phyloP scores from a whole-genome alignment of 2,888 invertebrate genomes.

The Isoperla grammatica region DNA sequence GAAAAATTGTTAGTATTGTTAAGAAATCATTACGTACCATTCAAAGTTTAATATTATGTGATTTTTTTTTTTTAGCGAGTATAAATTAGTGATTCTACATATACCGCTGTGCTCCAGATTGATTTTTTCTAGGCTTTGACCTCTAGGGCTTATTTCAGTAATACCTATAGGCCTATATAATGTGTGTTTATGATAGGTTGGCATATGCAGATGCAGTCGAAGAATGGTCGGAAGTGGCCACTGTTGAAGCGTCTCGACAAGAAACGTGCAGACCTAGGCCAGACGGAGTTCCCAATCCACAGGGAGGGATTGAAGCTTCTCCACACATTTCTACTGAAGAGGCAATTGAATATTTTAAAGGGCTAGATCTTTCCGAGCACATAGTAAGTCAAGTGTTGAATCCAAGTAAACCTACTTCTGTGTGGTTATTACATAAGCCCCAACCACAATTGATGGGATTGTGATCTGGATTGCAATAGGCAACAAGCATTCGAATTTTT shows the following conservation, averaged over 20 bases:
- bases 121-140: background rate
- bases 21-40: too few relatives aligned
- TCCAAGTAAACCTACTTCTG: too few relatives aligned
- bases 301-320: slow-evolving; percentile 3
- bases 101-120: too few relatives aligned
- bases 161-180: background rate
- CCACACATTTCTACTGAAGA: slow-evolving; percentile 23
- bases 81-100: too few relatives aligned
- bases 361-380: slow-evolving; percentile 20
- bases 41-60: too few relatives aligned
- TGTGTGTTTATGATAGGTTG: slow-evolving; percentile 7
- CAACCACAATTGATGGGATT: too few relatives aligned
- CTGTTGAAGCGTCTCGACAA: slow-evolving; percentile 16
- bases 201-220: slow-evolving; percentile 23
- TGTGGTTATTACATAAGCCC: too few relatives aligned
- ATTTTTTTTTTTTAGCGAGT: too few relatives aligned
- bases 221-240: slow-evolving; percentile 26
- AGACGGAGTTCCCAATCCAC: slow-evolving; percentile 15
- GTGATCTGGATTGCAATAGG: too few relatives aligned
- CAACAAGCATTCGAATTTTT: too few relatives aligned
- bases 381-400: slow-evolving; percentile 16
- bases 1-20: too few relatives aligned
- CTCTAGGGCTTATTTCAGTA: background rate
- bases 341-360: slow-evolving; percentile 21
- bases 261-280: too few relatives aligned